Conservation (phyloP, 2,797 vertebrate species). For the Acestrorhynchus altus region DNA sequence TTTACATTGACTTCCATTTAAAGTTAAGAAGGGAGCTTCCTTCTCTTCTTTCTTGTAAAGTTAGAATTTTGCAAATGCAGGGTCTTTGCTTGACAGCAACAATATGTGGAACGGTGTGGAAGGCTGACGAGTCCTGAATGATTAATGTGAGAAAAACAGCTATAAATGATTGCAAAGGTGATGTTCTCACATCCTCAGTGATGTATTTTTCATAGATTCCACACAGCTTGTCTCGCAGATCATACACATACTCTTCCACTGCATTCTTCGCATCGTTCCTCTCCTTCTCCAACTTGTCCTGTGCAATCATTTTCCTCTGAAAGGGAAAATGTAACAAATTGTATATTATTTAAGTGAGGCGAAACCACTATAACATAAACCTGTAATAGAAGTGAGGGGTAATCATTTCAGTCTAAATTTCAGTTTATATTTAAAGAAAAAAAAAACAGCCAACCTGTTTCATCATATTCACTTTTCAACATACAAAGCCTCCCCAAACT, state of each 20-base stretch:
- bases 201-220: slow-evolving; percentile 88
- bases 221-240: slow-evolving; percentile 89
- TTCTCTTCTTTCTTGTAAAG: no score
- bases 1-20: no score
- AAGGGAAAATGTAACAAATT: not conserved
- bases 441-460: no score
- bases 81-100: no score
- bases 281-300: slow-evolving; percentile 95
- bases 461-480: no score
- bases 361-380: no score
- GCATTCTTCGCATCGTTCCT: slow-evolving; percentile 93
- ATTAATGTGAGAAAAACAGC: not conserved
- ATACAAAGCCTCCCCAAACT: no score
- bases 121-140: not conserved
- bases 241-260: slow-evolving; percentile 95
- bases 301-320: slow-evolving; percentile 92
- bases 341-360: not conserved
- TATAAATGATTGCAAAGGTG: slow-evolving; percentile 35
- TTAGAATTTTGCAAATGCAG: no score
- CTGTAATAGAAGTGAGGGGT: no score
- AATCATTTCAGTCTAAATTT: no score
- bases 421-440: no score
- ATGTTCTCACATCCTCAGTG: slow-evolving; percentile 83
- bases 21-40: no score
- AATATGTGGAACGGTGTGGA: not conserved